Base-by-base conservation (phyloP, 1,140 invertebrate genomes). In the Cyphomyrmex costatus region DNA sequence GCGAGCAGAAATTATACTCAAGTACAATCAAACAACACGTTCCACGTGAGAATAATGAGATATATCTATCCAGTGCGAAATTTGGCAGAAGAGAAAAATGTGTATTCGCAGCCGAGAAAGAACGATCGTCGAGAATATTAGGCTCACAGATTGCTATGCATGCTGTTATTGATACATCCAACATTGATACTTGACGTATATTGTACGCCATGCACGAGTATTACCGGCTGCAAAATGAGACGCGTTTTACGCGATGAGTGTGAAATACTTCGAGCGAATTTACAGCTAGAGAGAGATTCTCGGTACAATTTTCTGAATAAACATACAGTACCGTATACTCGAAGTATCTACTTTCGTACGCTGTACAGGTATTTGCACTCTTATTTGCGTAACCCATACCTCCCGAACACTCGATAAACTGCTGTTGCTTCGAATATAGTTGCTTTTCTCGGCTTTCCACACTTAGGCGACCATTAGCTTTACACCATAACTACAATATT, bases 1-100 rank as follows among this genome's bases (percentile, higher is more conserved):
- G 56, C 68, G 24, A 42, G 68, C 79, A 74, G 68, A 33, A 83
- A 83, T 83, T 83, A 83, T 68, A n/a, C 24, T 68, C 79, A 21
- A 24, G 24, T 74, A 73, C 27, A 82, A 58, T 82, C 66, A 42
- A 73, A 46, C 33, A 42, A 71, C 56, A 60, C 24, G 24, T 27
- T 33, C 1, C n/a, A 46, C 33, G 70, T 19, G 61, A 6, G 19
- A 71, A 82, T 70, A 24, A 58, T 30, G 36, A 60, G 36, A 24
- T 33, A 24, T 33, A 33, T 14, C 61, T 83, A 33, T 60, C 7
- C 53, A 21, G 36, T 19, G 42, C 19, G n/a, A 21, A 74, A 83
- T 83, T 83, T 60, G 7, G 14, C 33, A 60, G 6, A n/a, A 19
- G 21, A 19, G 33, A 46, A 19, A 73, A 73, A 7, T 27, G n/a